phyloP scores from a whole-genome alignment of 2,113 vertebrate genomes.

The Zeus faber region DNA sequence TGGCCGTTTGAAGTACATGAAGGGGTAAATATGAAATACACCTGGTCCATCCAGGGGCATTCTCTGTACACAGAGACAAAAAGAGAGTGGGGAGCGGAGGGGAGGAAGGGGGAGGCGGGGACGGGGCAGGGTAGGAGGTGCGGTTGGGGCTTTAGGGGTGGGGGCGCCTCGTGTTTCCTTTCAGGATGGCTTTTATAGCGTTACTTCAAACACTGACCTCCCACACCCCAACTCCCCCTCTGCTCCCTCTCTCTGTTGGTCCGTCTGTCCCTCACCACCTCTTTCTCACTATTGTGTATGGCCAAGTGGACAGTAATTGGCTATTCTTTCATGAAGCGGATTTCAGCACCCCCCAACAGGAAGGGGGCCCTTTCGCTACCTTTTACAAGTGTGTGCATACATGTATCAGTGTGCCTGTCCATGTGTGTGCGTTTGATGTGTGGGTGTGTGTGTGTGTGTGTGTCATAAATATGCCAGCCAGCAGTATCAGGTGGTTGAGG shows the following conservation, averaged over 20 bases:
- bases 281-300: conserved; percentile 66
- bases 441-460: conserved; percentile 23
- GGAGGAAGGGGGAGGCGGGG: conserved; percentile 17
- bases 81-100: conserved; percentile 36
- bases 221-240: conserved; percentile 40
- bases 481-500: conserved; percentile 54
- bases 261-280: conserved; percentile 45
- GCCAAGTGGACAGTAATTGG: conserved; percentile 77
- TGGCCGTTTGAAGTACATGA: conserved; percentile 75
- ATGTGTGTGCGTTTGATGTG: conserved; percentile 10
- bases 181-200: conserved; percentile 80
- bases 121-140: conserved; percentile 15
- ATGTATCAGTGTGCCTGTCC: conserved; percentile 24
- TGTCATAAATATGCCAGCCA: conserved; percentile 54
- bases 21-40: conserved; percentile 81
- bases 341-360: conserved; percentile 53
- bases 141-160: conserved; percentile 22
- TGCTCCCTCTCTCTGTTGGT: conserved; percentile 51
- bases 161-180: conserved; percentile 76
- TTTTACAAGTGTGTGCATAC: conserved; percentile 44
- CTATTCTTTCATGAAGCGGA: conserved; percentile 70
- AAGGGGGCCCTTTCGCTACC: conserved; percentile 65
- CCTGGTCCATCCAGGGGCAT: conserved; percentile 73
- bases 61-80: conserved; percentile 58
- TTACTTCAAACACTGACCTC: conserved; percentile 77